Conservation (phyloP, 92 coral and sea anemone species). For the Phenganax subtilis region DNA sequence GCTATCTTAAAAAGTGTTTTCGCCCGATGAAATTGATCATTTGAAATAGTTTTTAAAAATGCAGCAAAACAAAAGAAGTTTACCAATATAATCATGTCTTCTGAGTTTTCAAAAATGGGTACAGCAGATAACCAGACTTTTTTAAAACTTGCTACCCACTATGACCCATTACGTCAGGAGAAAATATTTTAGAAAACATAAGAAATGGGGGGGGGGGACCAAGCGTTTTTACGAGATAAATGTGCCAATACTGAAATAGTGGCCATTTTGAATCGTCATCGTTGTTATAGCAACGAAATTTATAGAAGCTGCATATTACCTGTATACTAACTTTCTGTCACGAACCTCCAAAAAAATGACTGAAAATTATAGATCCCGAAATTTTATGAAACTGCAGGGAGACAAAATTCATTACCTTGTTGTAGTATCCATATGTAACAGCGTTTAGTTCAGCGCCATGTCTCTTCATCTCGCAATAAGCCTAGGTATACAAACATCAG, state of each 20-base stretch:
- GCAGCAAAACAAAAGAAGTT: neutral
- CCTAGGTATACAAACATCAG: constrained; percentile 42
- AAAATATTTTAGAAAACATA: too few relatives aligned
- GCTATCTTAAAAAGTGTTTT: neutral
- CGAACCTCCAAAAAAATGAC: neutral
- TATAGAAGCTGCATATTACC: too few relatives aligned
- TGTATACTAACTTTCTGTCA: too few relatives aligned
- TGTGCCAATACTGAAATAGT: too few relatives aligned
- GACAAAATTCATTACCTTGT: constrained; percentile 55
- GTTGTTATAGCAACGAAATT: too few relatives aligned
- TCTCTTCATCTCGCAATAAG: constrained; percentile 87
- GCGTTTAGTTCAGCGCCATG: constrained; percentile 88
- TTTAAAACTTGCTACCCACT: too few relatives aligned
- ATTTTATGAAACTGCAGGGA: neutral
- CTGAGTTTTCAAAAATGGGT: too few relatives aligned
- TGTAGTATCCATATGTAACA: constrained; percentile 86
- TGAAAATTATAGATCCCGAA: neutral
- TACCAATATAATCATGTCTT: neutral
- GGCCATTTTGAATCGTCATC: too few relatives aligned
- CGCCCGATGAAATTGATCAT: neutral
- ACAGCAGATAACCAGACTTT: too few relatives aligned
- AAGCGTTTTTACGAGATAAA: too few relatives aligned
- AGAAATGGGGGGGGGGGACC: too few relatives aligned
- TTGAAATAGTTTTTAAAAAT: neutral
- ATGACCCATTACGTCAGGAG: too few relatives aligned